Evolutionary conservation across 2,888 invertebrate genomes (phyloP), one percentile per base, ranked within the genome.

Genomic region (Crocallis elinguaria): DNA sequence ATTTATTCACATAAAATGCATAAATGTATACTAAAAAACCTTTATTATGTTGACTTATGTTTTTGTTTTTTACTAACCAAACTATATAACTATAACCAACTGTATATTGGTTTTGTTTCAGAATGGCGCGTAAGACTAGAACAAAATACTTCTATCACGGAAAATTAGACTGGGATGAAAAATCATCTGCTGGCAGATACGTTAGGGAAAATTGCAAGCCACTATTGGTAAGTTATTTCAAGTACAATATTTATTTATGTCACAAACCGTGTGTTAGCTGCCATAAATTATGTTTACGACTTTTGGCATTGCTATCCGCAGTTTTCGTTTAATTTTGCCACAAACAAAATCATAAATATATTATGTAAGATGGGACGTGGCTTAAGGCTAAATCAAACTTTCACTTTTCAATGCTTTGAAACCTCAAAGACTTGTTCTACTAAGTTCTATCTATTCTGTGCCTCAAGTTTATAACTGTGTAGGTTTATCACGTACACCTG

Each of bases 101-200:
- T 37, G 3, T 11, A 9, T 25, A 9, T 25, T n/a, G n/a, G 7
- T 16, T 17, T 30, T 51, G 48, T 92, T 93, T 68, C 90, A 96
- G 96, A 87, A 96, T 96, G 96, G 95, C 95, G 41, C 93, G 95
- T 66, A 97, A 96, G 93, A 97, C 97, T 57, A 97, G 98, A 92
- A 98, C 98, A 69, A 98, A 98, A 92, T 99, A 99, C 90, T 99
- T 99, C 92, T 98, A 98, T 91, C 97, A 98, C 83, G 98, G 98
- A 46, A 97, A 97, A 92, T 93, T 99, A 79, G 98, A 98, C 88
- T 99, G 99, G 99, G 98, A 99, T 83, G 98, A 98, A 70, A 97
- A 98, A 82, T 98, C 97, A 78, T 96, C 97, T 42, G 98, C 98
- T 55, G 99, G 99, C 46, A 95, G 98, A 91, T 99, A 99, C 82